Base-by-base conservation (phyloP, 2,113 vertebrate species). In the Hippolais icterina region DNA sequence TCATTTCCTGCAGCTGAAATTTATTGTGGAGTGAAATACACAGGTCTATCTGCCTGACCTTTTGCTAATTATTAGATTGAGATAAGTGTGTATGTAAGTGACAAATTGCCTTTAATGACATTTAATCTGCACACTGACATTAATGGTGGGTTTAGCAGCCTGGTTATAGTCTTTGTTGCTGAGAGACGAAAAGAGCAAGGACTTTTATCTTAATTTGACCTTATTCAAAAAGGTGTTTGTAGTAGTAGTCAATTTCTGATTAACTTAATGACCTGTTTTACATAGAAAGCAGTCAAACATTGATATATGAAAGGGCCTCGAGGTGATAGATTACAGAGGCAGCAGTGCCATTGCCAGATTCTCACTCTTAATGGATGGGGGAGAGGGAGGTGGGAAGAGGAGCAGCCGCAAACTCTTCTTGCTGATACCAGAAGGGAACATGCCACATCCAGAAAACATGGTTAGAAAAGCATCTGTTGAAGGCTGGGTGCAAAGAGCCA, bases 91-190 rank as follows among this genome's bases (percentile, higher is more conserved):
- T 94, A 89, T 90, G 90, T 97, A 96, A 97, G 97, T 98, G 96
- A 98, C 97, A 98, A 97, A 98, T 98, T 97, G 97, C 97, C 94
- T 97, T 96, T 98, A 98, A 98, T 97, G 96, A 96, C 95, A 96
- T 98, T 98, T 98, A 98, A 97, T 98, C 96, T 94, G 86, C 94
- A 87, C 93, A 63, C 69, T 97, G 97, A 97, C 97, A 96, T 97
- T 97, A 97, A 97, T 97, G 95, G 94, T 94, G 95, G 96, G 94
- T 96, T 96, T 94, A 95, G 97, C 93, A 93, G 95, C 94, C 96
- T 79, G 80, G 91, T 94, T 96, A 86, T 77, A 93, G 90, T 96
- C 95, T 95, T 96, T 95, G 96, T 97, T 97, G 96, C 95, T 69
- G 91, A 94, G 94, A 96, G 88, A 97, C 50, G 41, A 79, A 94